phyloP scores from a whole-genome alignment of 2,113 vertebrate species.

The Sander lucioperca region DNA sequence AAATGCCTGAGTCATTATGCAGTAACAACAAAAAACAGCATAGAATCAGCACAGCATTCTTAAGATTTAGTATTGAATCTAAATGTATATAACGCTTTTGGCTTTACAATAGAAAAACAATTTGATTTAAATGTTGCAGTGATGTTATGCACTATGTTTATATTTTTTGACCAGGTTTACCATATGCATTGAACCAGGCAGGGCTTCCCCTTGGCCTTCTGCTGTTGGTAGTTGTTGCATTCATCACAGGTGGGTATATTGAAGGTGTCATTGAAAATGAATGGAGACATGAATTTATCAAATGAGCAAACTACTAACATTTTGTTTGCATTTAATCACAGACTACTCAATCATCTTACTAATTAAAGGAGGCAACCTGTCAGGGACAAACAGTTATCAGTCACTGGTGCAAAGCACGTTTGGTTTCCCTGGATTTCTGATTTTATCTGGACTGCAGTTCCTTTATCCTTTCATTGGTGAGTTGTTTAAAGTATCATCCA shows the following conservation, averaged over 20 bases:
- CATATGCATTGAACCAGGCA: conserved; percentile 94
- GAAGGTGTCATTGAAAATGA: background rate
- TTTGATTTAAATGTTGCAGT: background rate
- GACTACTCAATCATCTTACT: conserved; percentile 96
- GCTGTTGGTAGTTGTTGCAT: conserved; percentile 89
- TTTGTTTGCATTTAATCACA: conserved; percentile 69
- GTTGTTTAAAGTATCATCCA: conserved; percentile 25
- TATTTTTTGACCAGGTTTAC: conserved; percentile 86
- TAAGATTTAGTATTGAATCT: background rate
- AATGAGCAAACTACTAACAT: background rate
- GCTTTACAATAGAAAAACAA: background rate
- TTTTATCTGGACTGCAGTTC: conserved; percentile 93
- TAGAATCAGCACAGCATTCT: background rate
- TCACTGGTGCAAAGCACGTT: conserved; percentile 91
- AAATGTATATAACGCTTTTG: background rate
- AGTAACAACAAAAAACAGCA: background rate
- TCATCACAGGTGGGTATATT: conserved; percentile 87
- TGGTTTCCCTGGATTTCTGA: conserved; percentile 90
- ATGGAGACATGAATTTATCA: background rate
- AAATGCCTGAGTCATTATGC: background rate
- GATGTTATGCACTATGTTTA: background rate
- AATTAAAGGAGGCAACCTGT: conserved; percentile 92
- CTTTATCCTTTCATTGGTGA: conserved; percentile 97
- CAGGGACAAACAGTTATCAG: conserved; percentile 92
- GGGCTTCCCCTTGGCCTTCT: conserved; percentile 93